Evolutionary conservation across 2,113 vertebrate genomes (phyloP), one percentile per base, ranked within the genome.

Genomic region (Pedetes capensis): DNA sequence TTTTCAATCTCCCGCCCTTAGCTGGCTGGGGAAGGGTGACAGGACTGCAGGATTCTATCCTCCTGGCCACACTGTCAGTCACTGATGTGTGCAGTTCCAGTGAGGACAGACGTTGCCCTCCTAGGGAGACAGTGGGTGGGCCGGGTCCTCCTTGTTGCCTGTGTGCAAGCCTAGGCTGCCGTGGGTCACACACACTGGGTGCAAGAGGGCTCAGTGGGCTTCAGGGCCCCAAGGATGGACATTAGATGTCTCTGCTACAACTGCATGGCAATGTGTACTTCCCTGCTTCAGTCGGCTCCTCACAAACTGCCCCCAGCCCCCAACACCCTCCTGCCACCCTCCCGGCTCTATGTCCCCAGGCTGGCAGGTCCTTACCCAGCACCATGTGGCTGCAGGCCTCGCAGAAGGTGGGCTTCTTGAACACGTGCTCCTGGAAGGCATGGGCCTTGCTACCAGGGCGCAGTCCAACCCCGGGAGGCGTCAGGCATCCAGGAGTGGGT

Each of bases 361-460:
- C n/a, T n/a, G n/a, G n/a, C n/a, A n/a, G n/a, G n/a, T n/a, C n/a
- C 98, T 99, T 99, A 99, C 99, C 99, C 98, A 99, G 99, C 90
- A 99, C 99, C 99, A 99, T 99, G 98, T 99, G 99, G 98, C 99
- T 99, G 99, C 99, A 99, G 98, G 99, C 98, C 0, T 99, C 99
- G 14, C 99, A 99, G 98, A 99, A 99, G 18, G 99, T 99, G 85
- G 99, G 99, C 96, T 99, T 99, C 98, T 99, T 99, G 98, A 99
- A 99, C 97, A 99, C 98, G 97, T 99, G 99, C 94, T 99, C 99
- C 98, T 99, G 99, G 98, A 99, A 99, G 98, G 99, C 98, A 87
- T 99, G 99, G 80, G 98, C 97, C 57, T 97, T 97, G 91, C 87
- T 98, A 96, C 99, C 98, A 1, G 98, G 91, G 89, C 98, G 98